phyloP scores from a whole-genome alignment of 2,113 vertebrate species.

The Microcebus jonahi region DNA sequence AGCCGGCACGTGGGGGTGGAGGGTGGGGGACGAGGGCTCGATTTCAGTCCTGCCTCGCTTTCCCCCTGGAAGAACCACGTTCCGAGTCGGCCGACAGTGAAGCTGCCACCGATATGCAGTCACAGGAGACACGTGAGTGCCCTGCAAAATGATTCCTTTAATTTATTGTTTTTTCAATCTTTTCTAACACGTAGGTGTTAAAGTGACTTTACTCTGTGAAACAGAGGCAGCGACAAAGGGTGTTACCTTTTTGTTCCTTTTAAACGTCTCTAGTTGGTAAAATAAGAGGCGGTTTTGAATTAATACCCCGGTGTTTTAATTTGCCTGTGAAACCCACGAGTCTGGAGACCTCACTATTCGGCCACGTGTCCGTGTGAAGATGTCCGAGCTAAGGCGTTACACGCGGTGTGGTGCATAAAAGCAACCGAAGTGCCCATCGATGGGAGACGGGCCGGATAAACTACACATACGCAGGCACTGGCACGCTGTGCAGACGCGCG shows the following conservation, averaged over 20 bases:
- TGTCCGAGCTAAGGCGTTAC: fast-evolving
- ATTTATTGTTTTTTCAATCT: not conserved
- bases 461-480: fast-evolving
- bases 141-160: fast-evolving
- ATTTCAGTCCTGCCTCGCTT: not conserved
- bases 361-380: not conserved
- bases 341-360: fast-evolving
- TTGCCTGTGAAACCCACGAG: not conserved
- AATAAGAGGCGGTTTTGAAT: not conserved
- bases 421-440: fast-evolving
- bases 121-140: fast-evolving
- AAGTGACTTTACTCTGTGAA: not conserved
- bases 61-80: not conserved
- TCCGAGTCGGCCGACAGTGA: not conserved
- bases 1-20: fast-evolving
- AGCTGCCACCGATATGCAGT: not conserved
- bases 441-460: fast-evolving
- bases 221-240: not conserved
- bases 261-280: not conserved
- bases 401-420: fast-evolving
- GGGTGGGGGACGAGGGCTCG: fast-evolving
- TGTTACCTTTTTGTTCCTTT: not conserved
- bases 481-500: fast-evolving
- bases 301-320: no score
- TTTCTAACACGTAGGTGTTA: not conserved